Base-by-base conservation (phyloP, 2,888 invertebrate species). In the Uropetala carovei region DNA sequence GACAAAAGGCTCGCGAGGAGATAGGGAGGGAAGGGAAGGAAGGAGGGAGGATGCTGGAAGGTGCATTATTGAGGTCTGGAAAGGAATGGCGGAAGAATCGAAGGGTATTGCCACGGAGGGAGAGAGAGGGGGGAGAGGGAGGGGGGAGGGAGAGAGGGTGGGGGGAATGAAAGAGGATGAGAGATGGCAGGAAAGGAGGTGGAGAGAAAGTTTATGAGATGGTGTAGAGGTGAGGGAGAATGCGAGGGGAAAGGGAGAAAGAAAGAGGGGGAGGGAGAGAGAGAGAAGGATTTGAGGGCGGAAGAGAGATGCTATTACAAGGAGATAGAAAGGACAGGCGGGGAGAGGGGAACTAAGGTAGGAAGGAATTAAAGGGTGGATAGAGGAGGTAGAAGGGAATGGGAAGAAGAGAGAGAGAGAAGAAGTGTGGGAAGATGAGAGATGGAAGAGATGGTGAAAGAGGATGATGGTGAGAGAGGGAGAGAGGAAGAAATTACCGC, bases 11-110 rank as follows among this genome's bases (percentile, higher is more conserved):
- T 11, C 16, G 56, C 18, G 83, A 0, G 83, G 43, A 18, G 83
- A n/a, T 14, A 16, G 83, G 9, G 83, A 56, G 43, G 10, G 82
- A 82, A 8, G 30, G 7, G 58, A 60, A 86, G 27, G 86, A 30
- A n/a, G 89, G n/a, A 16, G 7, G 58, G 86, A 86, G 27, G 86
- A 30, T 56, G 89, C 60, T 27, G 89, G 64, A 60, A 60, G 64
- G 89, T 89, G 59, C 89, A 58, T 89, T 89, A 89, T 89, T 89
- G 89, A 89, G 89, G 56, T 68, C 89, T 89, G 89, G 60, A 5
- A 60, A 64, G 64, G 89, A 89, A 89, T 86, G 83, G 75, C 75
- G n/a, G n/a, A 83, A 83, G 83, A 86, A 86, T 86, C 59, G 86
- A 30, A 59, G 86, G 60, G 16, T 30, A 86, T 86, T 86, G 60